Percentiles rank a stretch among this genome's conserved stretches.
Conservation (phyloP, 2,888 invertebrate species). For the Drosophila mimica region DNA sequence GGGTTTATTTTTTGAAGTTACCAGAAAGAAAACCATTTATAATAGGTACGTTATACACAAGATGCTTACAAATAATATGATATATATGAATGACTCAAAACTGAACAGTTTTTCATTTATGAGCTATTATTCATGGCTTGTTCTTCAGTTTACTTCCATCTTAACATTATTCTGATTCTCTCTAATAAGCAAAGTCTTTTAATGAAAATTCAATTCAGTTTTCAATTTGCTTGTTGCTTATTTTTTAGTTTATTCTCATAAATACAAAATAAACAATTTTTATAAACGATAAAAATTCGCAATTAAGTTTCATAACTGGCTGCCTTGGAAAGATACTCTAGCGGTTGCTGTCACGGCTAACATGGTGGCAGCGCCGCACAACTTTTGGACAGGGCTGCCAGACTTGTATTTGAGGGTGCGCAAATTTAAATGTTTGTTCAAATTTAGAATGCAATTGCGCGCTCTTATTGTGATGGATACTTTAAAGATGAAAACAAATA, state of each 20-base stretch:
- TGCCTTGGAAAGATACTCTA: fast-evolving
- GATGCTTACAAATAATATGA: background rate
- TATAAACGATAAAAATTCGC: background rate
- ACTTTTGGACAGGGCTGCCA: conserved; percentile 2
- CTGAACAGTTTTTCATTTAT: background rate
- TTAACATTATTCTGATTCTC: background rate
- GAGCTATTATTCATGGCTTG: background rate
- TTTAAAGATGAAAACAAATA: background rate
- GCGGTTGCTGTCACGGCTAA: conserved; percentile 18
- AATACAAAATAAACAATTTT: background rate
- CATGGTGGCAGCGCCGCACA: conserved; percentile 12
- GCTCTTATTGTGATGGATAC: too few relatives aligned
- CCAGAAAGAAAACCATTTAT: background rate
- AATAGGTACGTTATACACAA: background rate
- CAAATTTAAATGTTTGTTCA: background rate
- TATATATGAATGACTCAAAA: background rate
- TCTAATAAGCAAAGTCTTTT: background rate
- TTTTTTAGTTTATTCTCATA: background rate
- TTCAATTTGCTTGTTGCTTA: background rate
- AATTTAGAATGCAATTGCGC: background rate
- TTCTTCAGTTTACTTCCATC: background rate
- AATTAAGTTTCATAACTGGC: conserved; percentile 7
- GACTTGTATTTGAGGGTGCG: background rate
- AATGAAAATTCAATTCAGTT: background rate
- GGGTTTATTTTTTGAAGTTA: background rate